Evolutionary conservation across 64 coral and sea anemone species (phyloP).

Genomic region (Exaiptasia diaphana): DNA sequence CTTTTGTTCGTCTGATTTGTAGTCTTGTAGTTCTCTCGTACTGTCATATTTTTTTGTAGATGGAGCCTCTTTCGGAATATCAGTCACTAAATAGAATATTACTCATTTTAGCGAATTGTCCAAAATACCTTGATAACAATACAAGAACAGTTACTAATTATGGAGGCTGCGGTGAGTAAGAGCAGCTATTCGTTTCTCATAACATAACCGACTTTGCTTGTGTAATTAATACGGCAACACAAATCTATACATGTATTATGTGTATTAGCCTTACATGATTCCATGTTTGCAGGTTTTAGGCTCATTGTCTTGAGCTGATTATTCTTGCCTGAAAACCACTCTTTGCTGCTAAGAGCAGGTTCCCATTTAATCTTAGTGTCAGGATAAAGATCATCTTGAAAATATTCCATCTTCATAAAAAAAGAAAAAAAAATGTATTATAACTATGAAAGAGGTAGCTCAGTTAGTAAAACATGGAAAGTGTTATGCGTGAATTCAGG

Average conservation of each 20-base stretch:
- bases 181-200: too few species aligned
- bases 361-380: conserved; percentile 83
- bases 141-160: not conserved
- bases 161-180: not conserved
- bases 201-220: too few species aligned
- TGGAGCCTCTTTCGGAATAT: conserved; percentile 68
- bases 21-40: conserved; percentile 66
- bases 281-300: conserved; percentile 75
- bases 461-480: too few species aligned
- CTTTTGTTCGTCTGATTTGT: conserved; percentile 74
- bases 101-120: not conserved
- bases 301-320: conserved; percentile 72
- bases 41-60: conserved; percentile 93
- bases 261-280: conserved; percentile 53
- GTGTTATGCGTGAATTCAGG: too few species aligned
- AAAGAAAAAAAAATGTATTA: not conserved
- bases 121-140: not conserved
- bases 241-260: not conserved
- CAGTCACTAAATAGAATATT: conserved; percentile 80
- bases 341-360: conserved; percentile 44
- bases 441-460: not conserved
- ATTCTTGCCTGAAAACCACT: conserved; percentile 86
- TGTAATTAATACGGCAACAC: too few species aligned
- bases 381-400: conserved; percentile 97
- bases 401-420: conserved; percentile 78